Conservation (phyloP, 1,140 invertebrate genomes). For the Tetramorium alpestre region DNA sequence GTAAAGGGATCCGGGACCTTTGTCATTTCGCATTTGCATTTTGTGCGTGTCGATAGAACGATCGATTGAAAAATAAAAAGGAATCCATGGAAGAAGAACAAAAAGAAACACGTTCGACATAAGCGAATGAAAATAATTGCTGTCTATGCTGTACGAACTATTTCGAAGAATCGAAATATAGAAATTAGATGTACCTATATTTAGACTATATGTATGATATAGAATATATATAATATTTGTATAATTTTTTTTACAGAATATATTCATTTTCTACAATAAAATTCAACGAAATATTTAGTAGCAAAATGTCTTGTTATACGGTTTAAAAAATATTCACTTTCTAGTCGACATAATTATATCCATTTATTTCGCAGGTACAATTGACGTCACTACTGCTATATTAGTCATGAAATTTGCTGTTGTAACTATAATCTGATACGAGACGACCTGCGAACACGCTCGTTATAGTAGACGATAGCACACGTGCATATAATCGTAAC, state of each 20-base stretch:
- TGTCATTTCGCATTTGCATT: conserved; percentile 28
- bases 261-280: neutral
- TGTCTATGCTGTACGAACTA: neutral
- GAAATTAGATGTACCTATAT: neutral
- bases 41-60: neutral
- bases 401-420: conserved; percentile 46
- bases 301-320: neutral
- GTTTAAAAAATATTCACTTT: neutral
- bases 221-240: neutral
- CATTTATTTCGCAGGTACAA: conserved; percentile 4
- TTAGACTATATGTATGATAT: neutral
- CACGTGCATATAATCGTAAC: neutral
- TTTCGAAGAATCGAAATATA: neutral
- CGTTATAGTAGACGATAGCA: conserved; percentile 30
- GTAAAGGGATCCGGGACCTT: conserved; percentile 56
- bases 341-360: neutral
- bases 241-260: neutral
- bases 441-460: conserved; percentile 13
- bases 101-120: neutral
- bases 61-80: conserved; percentile 23
- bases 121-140: neutral
- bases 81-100: neutral
- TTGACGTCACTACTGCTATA: conserved; percentile 14
- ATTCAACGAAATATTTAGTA: neutral
- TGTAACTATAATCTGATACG: conserved; percentile 44